Base-by-base conservation (phyloP, 2,888 invertebrate genomes). In the Lomographa bimaculata region DNA sequence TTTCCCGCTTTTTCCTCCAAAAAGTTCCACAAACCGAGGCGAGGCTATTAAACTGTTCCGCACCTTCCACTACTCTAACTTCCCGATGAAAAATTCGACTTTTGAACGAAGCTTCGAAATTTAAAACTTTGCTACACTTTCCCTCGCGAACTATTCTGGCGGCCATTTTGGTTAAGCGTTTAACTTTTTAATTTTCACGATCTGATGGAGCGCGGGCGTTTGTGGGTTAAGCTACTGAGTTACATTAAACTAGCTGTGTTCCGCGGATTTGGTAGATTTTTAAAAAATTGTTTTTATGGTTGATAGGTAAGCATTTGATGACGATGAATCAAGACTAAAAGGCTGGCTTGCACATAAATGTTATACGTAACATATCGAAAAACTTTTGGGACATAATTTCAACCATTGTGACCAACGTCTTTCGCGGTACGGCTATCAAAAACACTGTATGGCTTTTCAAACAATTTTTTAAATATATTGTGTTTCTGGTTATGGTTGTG, bases 81-180 rank as follows among this genome's bases (percentile, higher is more conserved):
- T 54, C 50, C 39, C 65, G 70, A 70, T 80, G 81, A 83, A 83
- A 84, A 83, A 83, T 80, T 76, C 69, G 74, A 76, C 72, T 73
- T 79, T 62, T 63, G 62, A 66, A 71, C 70, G 57, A 46, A 61
- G 64, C 59, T 64, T 68, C 64, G 63, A 75, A 83, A 84, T 83
- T 82, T 80, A 83, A 83, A 83, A 84, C 79, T 84, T 66, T 32
- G 52, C 50, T 76, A 78, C 81, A 84, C 83, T 83, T 81, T 83
- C 84, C 56, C 79, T 73, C 65, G 50, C 52, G 50, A 75, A 82
- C 84, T 84, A 84, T 84, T 77, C 64, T 59, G 70, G 10, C 42
- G 32, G 73, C 79, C 82, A 81, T 84, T 82, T 81, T 78, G 79
- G 79, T 75, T 72, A 62, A 70, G 62, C 65, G 70, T 58, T 73